Base-by-base conservation (phyloP, 92 coral and sea anemone genomes). In the Umimayanthus kanabou region DNA sequence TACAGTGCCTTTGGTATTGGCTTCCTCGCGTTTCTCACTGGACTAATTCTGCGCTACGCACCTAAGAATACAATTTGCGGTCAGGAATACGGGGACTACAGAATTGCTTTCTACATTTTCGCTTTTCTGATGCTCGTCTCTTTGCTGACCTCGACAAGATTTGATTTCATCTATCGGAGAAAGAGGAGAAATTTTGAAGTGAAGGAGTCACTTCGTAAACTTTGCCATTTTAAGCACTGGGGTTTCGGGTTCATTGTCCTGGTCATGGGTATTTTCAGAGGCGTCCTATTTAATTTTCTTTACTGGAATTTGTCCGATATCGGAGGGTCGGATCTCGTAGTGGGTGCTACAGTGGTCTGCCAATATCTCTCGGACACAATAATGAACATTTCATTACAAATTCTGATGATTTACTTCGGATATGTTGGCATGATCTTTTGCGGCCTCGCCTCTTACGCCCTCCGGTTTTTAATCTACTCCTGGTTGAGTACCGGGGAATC, bases 1-100 rank as follows among this genome's bases (percentile, higher is more conserved):
- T 95, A 89, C 88, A 94, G 98, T 67, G 91, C 98, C 1, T 77
- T 95, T 4, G 98, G 95, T 28, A 87, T 94, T 69, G 96, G 97
- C 11, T 76, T 88, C 23, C 74, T 90, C 26, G 95, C 98, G 5
- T 89, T 95, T 40, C 20, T 88, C 55, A 93, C 97, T 20, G 97
- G 98, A 43, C 58, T 93, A n/a, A 70, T 90, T 18, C 87, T 95
- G 20, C 85, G 88, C 6, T 85, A 89, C 45, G 92, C 93, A 22
- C 93, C 95, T n/a, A 92, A 94, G 76, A 87, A 58, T 76, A 86
- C 80, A 75, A 92, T 94, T 69, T 92, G 95, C 33, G 88, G 88
- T 40, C 85, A 89, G 0, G 84, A 88, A 39, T 92, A 94, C 84
- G 88, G 94, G 37, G 93, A 95, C 87, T 95, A 95, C 85, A 91